Conservation (phyloP, 1,140 invertebrate genomes). For the Magallana angulata region DNA sequence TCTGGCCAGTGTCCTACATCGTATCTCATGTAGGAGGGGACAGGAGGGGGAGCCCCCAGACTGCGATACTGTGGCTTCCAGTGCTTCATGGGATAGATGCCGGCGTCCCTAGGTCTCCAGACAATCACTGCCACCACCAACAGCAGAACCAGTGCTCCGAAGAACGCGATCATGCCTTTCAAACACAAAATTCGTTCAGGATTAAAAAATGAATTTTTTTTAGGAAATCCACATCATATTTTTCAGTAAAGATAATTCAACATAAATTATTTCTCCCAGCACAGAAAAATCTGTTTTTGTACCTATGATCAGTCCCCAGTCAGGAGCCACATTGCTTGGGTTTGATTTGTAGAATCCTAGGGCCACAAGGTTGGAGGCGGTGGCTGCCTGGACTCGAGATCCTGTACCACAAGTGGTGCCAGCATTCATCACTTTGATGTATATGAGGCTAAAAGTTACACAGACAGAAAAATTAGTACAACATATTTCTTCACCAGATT, state of each 20-base stretch:
- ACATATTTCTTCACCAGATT: too few relatives aligned
- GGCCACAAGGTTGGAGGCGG: constrained; percentile 66
- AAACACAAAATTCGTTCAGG: neutral
- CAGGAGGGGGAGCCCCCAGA: constrained; percentile 72
- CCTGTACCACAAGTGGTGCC: constrained; percentile 68
- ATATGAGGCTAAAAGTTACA: constrained; percentile 47
- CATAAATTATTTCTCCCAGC: too few relatives aligned
- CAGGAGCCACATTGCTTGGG: constrained; percentile 73
- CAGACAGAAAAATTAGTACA: neutral
- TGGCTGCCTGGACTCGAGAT: constrained; percentile 68
- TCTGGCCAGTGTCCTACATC: constrained; percentile 74
- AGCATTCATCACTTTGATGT: constrained; percentile 70
- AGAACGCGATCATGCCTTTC: constrained; percentile 75
- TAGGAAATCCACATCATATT: too few relatives aligned
- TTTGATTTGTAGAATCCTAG: constrained; percentile 68
- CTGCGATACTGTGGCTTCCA: constrained; percentile 76
- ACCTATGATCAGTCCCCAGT: constrained; percentile 76
- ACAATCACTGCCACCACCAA: constrained; percentile 75
- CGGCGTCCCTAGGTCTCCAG: constrained; percentile 74
- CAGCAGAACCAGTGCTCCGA: constrained; percentile 67
- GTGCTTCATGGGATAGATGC: constrained; percentile 77
- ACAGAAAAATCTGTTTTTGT: too few relatives aligned
- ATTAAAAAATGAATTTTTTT: too few relatives aligned
- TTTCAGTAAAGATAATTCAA: too few relatives aligned
- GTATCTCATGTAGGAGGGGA: constrained; percentile 73